These are phyloP conservation scores for Bombus vancouverensis DNA, from an alignment of 1,140 invertebrate genomes.

Conservation along the genomic window DNA sequence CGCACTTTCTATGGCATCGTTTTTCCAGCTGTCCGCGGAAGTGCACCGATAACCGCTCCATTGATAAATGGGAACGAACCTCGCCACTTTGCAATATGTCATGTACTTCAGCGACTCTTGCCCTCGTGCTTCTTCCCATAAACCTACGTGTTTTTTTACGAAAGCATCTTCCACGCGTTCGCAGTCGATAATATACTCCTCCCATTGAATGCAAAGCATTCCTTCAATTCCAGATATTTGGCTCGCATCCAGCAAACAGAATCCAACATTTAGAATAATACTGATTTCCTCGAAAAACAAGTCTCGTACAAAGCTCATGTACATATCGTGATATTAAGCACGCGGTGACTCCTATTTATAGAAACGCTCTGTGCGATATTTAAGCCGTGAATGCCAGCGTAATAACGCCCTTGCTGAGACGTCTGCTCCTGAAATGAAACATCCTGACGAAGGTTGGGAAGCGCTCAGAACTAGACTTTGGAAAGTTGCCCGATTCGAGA, in stretches of 20 bases:
- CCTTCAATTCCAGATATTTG: not conserved
- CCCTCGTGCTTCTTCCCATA: not conserved
- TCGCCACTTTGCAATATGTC: not conserved
- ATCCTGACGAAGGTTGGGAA: slow-evolving; percentile 9
- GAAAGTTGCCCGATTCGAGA: slow-evolving; percentile 59
- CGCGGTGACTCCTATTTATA: slow-evolving; percentile 13
- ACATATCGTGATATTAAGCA: slow-evolving; percentile 9
- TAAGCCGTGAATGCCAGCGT: slow-evolving; percentile 12
- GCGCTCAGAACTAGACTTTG: slow-evolving; percentile 38
- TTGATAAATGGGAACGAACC: slow-evolving; percentile 47
- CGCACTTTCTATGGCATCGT: slow-evolving; percentile 57
- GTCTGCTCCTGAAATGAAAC: not conserved
- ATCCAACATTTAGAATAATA: not conserved
- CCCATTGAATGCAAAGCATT: not conserved
- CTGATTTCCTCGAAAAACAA: not conserved
- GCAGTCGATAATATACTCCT: not conserved
- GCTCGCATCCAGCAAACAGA: not conserved
- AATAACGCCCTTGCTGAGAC: not conserved
- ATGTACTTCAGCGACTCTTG: not conserved
- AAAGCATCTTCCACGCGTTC: too few species aligned
- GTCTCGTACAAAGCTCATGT: not conserved
- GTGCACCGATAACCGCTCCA: slow-evolving; percentile 51
- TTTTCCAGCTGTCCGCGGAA: slow-evolving; percentile 57
- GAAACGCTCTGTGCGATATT: not conserved
- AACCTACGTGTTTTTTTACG: not conserved